phyloP scores from a whole-genome alignment of 2,797 vertebrate species.

The Buceros bicornis region DNA sequence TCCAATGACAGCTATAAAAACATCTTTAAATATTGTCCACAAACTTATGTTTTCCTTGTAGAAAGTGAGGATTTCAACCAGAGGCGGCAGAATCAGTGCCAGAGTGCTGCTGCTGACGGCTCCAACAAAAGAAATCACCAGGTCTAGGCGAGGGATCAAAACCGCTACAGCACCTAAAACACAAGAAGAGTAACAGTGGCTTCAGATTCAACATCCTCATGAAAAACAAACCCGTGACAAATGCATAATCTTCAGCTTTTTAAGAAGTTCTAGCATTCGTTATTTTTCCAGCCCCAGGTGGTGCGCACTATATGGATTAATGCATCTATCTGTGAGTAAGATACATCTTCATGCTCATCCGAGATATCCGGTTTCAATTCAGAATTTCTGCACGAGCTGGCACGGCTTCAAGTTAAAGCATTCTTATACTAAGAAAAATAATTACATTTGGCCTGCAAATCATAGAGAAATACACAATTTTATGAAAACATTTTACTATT shows the following conservation, averaged over 20 bases:
- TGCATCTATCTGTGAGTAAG: not conserved
- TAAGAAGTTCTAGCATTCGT: not conserved
- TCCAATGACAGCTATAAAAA: constrained; percentile 84
- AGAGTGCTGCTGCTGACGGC: constrained; percentile 89
- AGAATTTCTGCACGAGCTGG: not conserved
- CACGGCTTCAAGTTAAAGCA: not conserved
- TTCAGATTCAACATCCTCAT: not conserved
- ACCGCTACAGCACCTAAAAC: constrained; percentile 84
- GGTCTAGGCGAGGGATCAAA: constrained; percentile 87
- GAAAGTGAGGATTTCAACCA: constrained; percentile 88
- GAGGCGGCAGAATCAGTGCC: constrained; percentile 87
- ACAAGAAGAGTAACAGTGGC: not conserved
- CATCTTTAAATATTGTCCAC: constrained; percentile 84
- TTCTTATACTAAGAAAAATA: not conserved
- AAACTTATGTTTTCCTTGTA: constrained; percentile 79
- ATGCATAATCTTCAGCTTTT: not conserved
- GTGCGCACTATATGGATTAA: not conserved
- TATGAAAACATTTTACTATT: not conserved
- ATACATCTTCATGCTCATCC: not conserved
- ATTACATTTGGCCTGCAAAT: not conserved
- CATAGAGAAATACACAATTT: not conserved
- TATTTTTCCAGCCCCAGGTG: not conserved
- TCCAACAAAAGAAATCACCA: constrained; percentile 89
- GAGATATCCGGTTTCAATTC: not conserved
- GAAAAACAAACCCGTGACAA: not conserved